Conservation (phyloP, 2,888 invertebrate species). For the Clivina fossor region DNA sequence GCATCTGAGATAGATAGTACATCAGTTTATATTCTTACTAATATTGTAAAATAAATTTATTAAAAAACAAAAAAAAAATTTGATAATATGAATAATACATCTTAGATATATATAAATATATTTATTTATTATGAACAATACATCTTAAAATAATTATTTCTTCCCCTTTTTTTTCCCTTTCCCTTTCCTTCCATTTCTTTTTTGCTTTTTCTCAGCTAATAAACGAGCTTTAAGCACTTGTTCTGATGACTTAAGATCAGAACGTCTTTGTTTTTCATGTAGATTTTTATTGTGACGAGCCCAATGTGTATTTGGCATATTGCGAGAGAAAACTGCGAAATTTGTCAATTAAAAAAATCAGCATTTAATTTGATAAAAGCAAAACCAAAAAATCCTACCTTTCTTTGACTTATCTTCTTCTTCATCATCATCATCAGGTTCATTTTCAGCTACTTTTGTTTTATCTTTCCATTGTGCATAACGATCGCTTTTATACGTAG, state of each 20-base stretch:
- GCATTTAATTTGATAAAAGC: background rate
- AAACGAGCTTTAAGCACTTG: conserved; percentile 76
- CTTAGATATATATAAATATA: background rate
- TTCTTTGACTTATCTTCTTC: conserved; percentile 43
- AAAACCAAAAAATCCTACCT: conserved; percentile 4
- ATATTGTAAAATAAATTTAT: no score
- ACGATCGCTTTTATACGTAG: conserved; percentile 88
- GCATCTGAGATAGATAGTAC: no score
- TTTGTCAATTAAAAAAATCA: background rate
- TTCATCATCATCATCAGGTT: conserved; percentile 55
- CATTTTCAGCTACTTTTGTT: conserved; percentile 59
- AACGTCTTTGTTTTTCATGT: conserved; percentile 59
- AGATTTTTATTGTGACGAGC: conserved; percentile 76
- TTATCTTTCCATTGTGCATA: conserved; percentile 86
- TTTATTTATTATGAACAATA: background rate
- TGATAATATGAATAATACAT: no score
- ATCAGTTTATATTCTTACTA: no score
- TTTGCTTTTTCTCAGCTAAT: conserved; percentile 65
- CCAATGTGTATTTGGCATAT: conserved; percentile 70
- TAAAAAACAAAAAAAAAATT: no score
- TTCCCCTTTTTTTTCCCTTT: conserved; percentile 51
- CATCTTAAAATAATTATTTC: conserved; percentile 6
- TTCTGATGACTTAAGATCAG: conserved; percentile 72
- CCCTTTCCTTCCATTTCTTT: conserved; percentile 56
- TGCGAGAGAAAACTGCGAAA: conserved; percentile 44